Evolutionary conservation across 2,113 vertebrate species (phyloP), one percentile per base, ranked within the genome.

Genomic region (Plestiodon gilberti): DNA sequence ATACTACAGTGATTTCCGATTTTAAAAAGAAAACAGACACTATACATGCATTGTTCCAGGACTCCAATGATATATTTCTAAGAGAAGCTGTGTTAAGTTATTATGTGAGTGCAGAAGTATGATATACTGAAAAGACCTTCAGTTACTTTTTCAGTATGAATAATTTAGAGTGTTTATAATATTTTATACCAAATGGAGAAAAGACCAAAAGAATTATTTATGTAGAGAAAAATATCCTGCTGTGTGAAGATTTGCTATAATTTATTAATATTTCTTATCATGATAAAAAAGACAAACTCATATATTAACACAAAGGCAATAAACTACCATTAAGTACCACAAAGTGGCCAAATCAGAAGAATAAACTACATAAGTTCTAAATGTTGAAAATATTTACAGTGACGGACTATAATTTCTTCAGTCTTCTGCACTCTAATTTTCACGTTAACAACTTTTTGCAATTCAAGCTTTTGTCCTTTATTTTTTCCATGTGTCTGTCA

Each of bases 231-330:
- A 70, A 33, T 28, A 59, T 61, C 52, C 15, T 71, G 38, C 64
- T 82, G 20, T 38, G n/a, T 35, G 38, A 85, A 81, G n/a, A 73
- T 64, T 20, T 88, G 40, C 13, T 38, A 62, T 86, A 59, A 64
- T 74, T 84, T 85, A 89, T 85, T 77, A 82, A 89, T 82, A 82
- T 71, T 86, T 82, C 7, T 18, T 71, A 22, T 62, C 80, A 78
- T 64, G 65, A 43, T 35, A 40, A 52, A 52, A 84, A 28, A 71
- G 43, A 67, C 38, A 73, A 73, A 35, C 43, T 73, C 20, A 43
- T 61, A 10, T 40, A 43, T 62, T 79, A 85, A 79, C 17, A 65
- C 40, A 3, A 80, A 84, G 28, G 18, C 40, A 88, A 71, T 35
- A 48, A 35, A 65, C 52, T 43, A 35, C n/a, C 35, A 71, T 65